A percentile compares a stretch with the other conserved stretches of the same genome.
Conservation (phyloP, 2,888 invertebrate species). For the Lagria hirta region DNA sequence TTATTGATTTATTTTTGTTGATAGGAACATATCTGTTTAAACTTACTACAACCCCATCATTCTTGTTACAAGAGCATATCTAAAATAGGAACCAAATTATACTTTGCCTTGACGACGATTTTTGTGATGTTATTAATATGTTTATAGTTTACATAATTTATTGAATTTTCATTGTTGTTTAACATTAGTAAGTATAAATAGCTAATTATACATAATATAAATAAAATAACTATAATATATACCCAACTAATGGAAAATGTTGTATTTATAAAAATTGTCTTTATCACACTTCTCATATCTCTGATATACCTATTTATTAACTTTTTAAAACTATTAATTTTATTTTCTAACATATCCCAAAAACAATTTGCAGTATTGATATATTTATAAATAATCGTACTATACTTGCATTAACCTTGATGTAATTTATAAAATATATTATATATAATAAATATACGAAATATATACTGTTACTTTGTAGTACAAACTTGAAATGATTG, state of each 20-base stretch:
- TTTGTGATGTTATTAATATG: conserved; percentile 29
- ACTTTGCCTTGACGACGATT: conserved; percentile 27
- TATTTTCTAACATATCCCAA: conserved; percentile 35
- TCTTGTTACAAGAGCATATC: conserved; percentile 18
- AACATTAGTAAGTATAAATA: conserved; percentile 26
- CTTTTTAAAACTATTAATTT: conserved; percentile 22
- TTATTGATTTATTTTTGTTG: conserved; percentile 8
- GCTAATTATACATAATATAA: conserved; percentile 28
- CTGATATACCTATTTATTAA: conserved; percentile 19
- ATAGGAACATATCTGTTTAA: conserved; percentile 2
- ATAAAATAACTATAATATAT: conserved; percentile 19
- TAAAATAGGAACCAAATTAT: conserved; percentile 10
- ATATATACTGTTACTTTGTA: conserved; percentile 47
- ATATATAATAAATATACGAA: conserved; percentile 44
- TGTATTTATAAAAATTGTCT: conserved; percentile 23
- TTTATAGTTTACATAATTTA: conserved; percentile 29
- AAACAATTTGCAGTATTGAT: conserved; percentile 38
- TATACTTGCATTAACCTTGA: conserved; percentile 40
- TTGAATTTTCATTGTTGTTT: conserved; percentile 34
- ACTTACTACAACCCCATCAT: conserved; percentile 30
- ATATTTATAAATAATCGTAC: conserved; percentile 35
- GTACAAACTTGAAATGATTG: conserved; percentile 50
- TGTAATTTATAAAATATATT: conserved; percentile 35
- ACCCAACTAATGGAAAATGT: conserved; percentile 24
- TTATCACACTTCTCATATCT: conserved; percentile 33